phyloP scores from a whole-genome alignment of 2,113 vertebrate genomes.

The Zootoca vivipara region DNA sequence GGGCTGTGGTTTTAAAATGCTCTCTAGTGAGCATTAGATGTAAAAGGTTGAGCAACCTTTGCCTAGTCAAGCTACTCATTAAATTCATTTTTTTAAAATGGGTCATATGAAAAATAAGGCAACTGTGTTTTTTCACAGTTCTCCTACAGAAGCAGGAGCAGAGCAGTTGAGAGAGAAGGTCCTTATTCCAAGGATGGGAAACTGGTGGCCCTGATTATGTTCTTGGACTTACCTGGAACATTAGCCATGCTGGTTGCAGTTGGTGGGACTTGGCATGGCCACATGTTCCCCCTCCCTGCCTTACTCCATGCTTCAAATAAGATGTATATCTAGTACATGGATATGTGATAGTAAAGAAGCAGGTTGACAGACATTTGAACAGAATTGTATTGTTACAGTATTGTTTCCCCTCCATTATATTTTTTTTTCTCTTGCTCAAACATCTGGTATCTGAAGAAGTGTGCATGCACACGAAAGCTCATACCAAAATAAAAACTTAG shows the following conservation, averaged over 20 bases:
- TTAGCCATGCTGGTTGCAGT: too few species aligned
- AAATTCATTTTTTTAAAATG: constrained; percentile 52
- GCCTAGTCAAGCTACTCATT: constrained; percentile 49
- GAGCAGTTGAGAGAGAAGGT: too few species aligned
- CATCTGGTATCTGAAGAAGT: too few species aligned
- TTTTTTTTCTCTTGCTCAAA: not conserved
- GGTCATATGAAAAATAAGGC: constrained; percentile 38
- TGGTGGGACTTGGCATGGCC: too few species aligned
- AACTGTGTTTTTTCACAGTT: not conserved
- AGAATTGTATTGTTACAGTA: too few species aligned
- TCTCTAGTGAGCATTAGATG: constrained; percentile 42
- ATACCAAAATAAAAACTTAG: too few species aligned
- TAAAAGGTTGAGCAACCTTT: constrained; percentile 54
- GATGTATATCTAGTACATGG: not conserved
- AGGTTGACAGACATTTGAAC: not conserved
- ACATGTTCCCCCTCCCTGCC: too few species aligned
- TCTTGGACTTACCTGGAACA: too few species aligned
- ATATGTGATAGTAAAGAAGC: not conserved
- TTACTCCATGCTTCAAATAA: too few species aligned
- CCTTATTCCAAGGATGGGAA: too few species aligned
- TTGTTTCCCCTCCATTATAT: not conserved
- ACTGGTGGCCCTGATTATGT: too few species aligned
- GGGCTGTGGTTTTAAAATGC: constrained; percentile 48
- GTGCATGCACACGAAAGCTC: too few species aligned
- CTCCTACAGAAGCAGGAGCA: not conserved